Base-by-base conservation (phyloP, 37 sponge, comb jelly and placozoan genomes). In the Sycon ciliatum region DNA sequence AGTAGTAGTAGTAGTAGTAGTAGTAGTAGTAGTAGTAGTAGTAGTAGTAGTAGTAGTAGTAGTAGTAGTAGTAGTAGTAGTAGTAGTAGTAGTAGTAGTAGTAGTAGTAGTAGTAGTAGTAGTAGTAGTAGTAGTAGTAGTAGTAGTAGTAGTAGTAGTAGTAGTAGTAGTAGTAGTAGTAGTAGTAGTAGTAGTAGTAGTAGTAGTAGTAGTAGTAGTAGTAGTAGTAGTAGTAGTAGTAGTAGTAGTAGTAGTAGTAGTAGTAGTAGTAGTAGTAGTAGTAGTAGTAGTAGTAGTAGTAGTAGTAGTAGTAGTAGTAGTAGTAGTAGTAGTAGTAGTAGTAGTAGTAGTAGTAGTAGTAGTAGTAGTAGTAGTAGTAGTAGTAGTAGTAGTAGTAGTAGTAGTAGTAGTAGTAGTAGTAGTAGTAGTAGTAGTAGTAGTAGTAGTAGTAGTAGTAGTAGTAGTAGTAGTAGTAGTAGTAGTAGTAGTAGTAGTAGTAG, bases 1-100 rank as follows among this genome's bases (percentile, higher is more conserved):
- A 46, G 53, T 46, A 46, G 53, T 46, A 46, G 53, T 46, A 46
- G 53, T 46, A 46, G 53, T 46, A 46, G 53, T 46, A 46, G 53
- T 46, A 46, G 53, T 46, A 46, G 53, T 46, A 46, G 53, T 46
- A 46, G 53, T 46, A 46, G 11, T 46, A 46, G 53, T 46, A 46
- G 53, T 46, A 46, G 53, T 46, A 46, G 53, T 46, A 46, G 53
- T 46, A 46, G 53, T 46, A 46, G 53, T 46, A 46, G 53, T 46
- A 46, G 53, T 46, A 46, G 53, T 46, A 46, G 53, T 46, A 46
- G 53, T 46, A 46, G 53, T 46, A 46, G 53, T 46, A 46, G 53
- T 46, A 46, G 53, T 46, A 46, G 53, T 46, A 46, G 53, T 46
- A 46, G 11, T 46, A 46, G 53, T 46, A 46, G 53, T 46, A 46